Conservation (phyloP, 2,888 invertebrate species). For the Rhagonycha fulva region DNA sequence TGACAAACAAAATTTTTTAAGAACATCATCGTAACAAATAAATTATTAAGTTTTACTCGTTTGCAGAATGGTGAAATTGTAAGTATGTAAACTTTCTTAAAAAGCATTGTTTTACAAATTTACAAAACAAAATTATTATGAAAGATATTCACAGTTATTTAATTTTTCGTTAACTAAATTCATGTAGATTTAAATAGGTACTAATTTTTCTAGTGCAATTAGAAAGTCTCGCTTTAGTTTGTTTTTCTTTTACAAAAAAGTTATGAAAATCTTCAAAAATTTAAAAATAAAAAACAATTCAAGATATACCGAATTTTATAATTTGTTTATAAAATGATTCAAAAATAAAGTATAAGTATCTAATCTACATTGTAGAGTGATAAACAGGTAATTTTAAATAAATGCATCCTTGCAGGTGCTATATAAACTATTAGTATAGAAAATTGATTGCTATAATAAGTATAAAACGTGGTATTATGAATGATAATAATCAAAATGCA, state of each 20-base stretch:
- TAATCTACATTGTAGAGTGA: too few relatives aligned
- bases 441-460: background rate
- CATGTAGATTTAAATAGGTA: background rate
- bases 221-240: too few relatives aligned
- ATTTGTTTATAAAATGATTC: too few relatives aligned
- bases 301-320: too few relatives aligned
- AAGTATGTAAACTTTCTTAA: background rate
- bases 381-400: too few relatives aligned
- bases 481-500: background rate
- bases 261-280: too few relatives aligned
- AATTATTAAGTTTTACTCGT: background rate
- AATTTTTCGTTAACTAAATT: background rate
- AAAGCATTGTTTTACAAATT: background rate
- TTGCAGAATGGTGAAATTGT: background rate
- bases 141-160: background rate
- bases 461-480: background rate
- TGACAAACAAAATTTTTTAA: background rate
- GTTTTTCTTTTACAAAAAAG: too few relatives aligned
- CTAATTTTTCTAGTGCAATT: too few relatives aligned
- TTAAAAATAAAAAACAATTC: too few relatives aligned
- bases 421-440: background rate
- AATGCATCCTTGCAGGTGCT: background rate
- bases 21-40: background rate
- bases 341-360: too few relatives aligned
- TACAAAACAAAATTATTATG: background rate